phyloP scores from a whole-genome alignment of 2,888 invertebrate genomes.

The Sympetrum striolatum region DNA sequence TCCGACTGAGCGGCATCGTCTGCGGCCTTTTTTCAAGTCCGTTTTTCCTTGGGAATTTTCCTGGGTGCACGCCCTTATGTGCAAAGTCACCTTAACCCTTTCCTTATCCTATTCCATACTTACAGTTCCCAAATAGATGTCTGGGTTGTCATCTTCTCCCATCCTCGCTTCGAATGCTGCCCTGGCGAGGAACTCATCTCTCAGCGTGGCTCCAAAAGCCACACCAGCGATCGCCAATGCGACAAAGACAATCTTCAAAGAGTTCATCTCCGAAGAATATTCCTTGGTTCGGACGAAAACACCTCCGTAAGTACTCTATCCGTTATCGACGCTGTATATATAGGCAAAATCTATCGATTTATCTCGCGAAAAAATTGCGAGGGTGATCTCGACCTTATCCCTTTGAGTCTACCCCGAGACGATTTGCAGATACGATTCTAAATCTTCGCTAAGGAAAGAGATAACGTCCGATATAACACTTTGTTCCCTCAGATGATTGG shows the following conservation, averaged over 20 bases:
- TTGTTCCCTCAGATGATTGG: not conserved
- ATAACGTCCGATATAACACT: not conserved
- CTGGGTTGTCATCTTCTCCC: conserved; percentile 1
- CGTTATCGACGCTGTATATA: not conserved
- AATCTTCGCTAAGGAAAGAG: not conserved
- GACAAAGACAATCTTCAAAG: conserved; percentile 26
- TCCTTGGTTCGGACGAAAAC: not conserved
- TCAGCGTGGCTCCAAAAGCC: not conserved
- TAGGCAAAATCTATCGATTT: not conserved
- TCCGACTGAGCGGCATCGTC: too few relatives aligned
- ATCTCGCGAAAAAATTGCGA: not conserved
- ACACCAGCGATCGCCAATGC: not conserved
- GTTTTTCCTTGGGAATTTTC: too few relatives aligned
- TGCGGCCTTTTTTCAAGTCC: too few relatives aligned
- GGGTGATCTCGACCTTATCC: not conserved
- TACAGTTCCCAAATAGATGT: conserved; percentile 24
- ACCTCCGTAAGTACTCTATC: not conserved
- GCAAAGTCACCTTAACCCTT: not conserved
- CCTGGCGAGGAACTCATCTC: not conserved
- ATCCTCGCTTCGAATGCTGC: not conserved
- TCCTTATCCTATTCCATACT: not conserved
- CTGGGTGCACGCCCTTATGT: too few relatives aligned
- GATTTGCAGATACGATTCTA: not conserved
- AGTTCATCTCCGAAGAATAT: conserved; percentile 18
- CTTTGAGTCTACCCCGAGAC: not conserved